These are phyloP conservation scores for Siderastrea siderea DNA, from an alignment of 92 coral and sea anemone species.

Conservation along the genomic window DNA sequence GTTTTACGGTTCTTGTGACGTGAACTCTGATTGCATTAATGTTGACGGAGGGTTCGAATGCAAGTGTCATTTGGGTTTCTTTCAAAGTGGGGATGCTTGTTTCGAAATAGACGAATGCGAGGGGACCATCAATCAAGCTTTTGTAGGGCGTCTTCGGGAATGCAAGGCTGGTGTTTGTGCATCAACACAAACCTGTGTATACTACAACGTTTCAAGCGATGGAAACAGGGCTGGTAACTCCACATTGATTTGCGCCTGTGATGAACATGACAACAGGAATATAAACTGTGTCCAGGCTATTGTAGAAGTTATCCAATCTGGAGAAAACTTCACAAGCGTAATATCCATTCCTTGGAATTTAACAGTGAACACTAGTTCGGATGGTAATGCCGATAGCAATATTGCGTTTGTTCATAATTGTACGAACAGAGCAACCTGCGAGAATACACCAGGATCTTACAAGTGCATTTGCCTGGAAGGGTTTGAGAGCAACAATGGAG, in stretches of 20 bases:
- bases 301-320: constrained; percentile 21
- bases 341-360: constrained; percentile 62
- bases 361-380: constrained; percentile 27
- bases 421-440: constrained; percentile 52
- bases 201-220: constrained; percentile 33
- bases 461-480: constrained; percentile 66
- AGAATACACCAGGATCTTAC: constrained; percentile 71
- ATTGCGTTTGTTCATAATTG: constrained; percentile 60
- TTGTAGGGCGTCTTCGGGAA: constrained; percentile 59
- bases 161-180: constrained; percentile 67
- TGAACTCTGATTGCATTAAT: constrained; percentile 58
- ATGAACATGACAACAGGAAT: constrained; percentile 30
- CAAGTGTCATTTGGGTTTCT: constrained; percentile 67
- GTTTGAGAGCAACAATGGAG: constrained; percentile 40
- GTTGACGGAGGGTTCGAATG: constrained; percentile 69
- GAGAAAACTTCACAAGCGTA: constrained; percentile 19
- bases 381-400: constrained; percentile 14
- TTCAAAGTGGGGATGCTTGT: constrained; percentile 72
- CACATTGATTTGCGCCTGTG: constrained; percentile 72
- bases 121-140: constrained; percentile 29
- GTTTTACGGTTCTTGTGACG: constrained; percentile 54
- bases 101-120: constrained; percentile 78
- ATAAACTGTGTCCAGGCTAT: constrained; percentile 64
- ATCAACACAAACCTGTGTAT: constrained; percentile 52
- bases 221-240: constrained; percentile 15